Base-by-base conservation (phyloP, 2,888 invertebrate genomes). In the Mythimna loreyi region DNA sequence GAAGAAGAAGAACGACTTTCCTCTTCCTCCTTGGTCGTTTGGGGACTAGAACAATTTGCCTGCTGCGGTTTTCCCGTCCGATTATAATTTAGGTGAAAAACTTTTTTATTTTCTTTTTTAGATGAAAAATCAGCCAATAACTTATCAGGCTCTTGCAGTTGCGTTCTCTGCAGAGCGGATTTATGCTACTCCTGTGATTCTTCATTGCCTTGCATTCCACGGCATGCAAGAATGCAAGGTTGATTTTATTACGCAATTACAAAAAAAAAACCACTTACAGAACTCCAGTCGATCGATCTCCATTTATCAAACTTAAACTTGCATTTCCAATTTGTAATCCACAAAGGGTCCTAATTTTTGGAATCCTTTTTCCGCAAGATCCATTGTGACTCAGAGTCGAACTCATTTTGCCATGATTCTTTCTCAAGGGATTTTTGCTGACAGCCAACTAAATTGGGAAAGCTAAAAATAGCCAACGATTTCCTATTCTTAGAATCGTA, bases 281-380 rank as follows among this genome's bases (percentile, higher is more conserved):
- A 67, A 43, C 28, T 60, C n/a, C 9, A 56, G 45, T 56, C 47
- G 33, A 68, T 68, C 55, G 47, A 56, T 67, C 53, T 75, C 58
- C 59, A 43, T 80, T 65, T 75, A 45, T 62, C 66, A 74, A 74
- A 61, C 61, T 67, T 50, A 28, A 45, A 80, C 75, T 67, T 68
- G 53, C 49, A 75, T 80, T 80, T 67, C 56, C 67, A 75, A 80
- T 80, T 76, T 67, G 56, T 61, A 62, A 65, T 47, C 53, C 45
- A 74, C 60, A 56, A 67, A 68, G 21, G n/a, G 30, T 43, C 25
- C 64, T 47, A 43, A 66, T 61, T 65, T 67, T 63, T 58, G 30
- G 19, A 16, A 43, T 50, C 45, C 45, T n/a, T 45, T 40, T 40
- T 40, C 40, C 45, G 11, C 0, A 58, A 67, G 59, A 53, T 60